Conservation (phyloP, 2,888 invertebrate species). For the Lycia hirtaria region DNA sequence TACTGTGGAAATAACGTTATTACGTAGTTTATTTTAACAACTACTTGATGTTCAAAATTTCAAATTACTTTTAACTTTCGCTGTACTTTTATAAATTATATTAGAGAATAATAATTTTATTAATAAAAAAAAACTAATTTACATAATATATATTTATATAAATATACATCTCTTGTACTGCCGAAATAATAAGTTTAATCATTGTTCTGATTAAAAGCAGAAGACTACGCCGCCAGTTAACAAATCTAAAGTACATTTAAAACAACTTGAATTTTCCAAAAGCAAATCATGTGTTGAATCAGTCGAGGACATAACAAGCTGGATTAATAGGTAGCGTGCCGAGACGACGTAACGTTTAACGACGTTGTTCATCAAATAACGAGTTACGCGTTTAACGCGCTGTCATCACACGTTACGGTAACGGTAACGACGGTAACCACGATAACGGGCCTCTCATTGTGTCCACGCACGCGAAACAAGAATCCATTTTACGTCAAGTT, state of each 20-base stretch:
- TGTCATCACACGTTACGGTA: constrained; percentile 32
- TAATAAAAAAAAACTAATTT: too few relatives aligned
- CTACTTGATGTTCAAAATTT: too few relatives aligned
- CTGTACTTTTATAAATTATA: too few relatives aligned
- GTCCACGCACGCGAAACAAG: constrained; percentile 22
- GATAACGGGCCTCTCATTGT: constrained; percentile 22
- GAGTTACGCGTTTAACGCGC: constrained; percentile 31
- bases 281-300: constrained; percentile 30
- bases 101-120: too few relatives aligned
- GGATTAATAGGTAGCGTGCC: constrained; percentile 29
- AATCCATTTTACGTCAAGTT: constrained; percentile 18
- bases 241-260: neutral
- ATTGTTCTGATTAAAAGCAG: neutral
- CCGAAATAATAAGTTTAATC: too few relatives aligned
- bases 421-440: constrained; percentile 14
- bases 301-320: constrained; percentile 25
- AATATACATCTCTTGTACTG: too few relatives aligned
- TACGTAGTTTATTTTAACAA: too few relatives aligned
- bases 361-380: constrained; percentile 34
- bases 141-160: too few relatives aligned
- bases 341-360: constrained; percentile 27
- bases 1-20: too few relatives aligned
- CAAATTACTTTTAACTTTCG: too few relatives aligned
- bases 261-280: constrained; percentile 9
- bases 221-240: too few relatives aligned